These are phyloP conservation scores for Nudaria mundana DNA, from an alignment of 2,888 invertebrate genomes.

Conservation along the genomic window DNA sequence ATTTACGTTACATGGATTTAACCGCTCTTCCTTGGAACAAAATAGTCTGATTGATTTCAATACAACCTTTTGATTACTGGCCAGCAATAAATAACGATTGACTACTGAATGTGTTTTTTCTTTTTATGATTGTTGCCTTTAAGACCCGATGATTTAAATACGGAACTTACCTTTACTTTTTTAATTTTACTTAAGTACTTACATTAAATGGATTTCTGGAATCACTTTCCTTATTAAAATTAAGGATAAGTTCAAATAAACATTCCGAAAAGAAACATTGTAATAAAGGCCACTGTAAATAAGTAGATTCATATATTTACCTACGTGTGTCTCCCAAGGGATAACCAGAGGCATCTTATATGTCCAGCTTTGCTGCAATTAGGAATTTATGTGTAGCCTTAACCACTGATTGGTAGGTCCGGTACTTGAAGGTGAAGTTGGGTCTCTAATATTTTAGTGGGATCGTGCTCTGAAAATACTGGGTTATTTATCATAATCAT, in stretches of 20 bases:
- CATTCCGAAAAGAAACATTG: no score
- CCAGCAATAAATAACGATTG: conserved; percentile 41
- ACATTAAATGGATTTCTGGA: not conserved
- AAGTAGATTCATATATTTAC: no score
- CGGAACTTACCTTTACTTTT: conserved; percentile 24
- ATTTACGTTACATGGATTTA: conserved; percentile 8
- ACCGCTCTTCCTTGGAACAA: conserved; percentile 35
- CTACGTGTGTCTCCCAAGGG: no score
- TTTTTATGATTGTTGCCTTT: conserved; percentile 21
- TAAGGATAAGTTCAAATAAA: no score
- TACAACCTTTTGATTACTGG: conserved; percentile 40
- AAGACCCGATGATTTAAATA: conserved; percentile 19
- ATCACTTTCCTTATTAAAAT: not conserved
- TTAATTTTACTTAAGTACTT: conserved; percentile 13
- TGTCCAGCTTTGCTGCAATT: no score
- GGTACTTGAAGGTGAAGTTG: no score
- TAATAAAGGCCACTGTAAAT: not conserved
- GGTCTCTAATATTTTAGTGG: no score
- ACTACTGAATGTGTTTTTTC: conserved; percentile 10
- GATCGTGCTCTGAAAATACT: no score
- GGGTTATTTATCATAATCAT: no score
- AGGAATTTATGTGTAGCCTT: no score
- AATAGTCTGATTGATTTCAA: conserved; percentile 50
- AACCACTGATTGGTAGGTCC: no score
- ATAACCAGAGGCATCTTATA: no score